Conservation (phyloP, 2,113 vertebrate species). For the Himantopus leucocephalus region DNA sequence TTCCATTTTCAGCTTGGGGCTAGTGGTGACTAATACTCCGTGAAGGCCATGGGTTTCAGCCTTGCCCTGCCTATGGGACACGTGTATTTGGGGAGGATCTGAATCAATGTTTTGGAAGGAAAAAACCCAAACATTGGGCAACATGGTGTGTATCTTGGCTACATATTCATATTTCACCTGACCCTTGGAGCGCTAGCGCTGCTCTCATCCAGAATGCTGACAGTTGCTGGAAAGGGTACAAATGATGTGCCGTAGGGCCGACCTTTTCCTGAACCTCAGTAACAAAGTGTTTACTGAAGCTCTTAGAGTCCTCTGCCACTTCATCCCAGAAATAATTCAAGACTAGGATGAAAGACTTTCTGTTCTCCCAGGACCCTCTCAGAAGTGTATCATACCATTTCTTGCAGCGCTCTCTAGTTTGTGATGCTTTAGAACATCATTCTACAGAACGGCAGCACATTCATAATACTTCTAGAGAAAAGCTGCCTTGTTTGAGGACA, state of each 20-base stretch:
- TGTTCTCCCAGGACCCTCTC: not conserved
- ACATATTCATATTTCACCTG: not conserved
- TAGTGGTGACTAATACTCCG: not conserved
- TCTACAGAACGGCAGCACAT: not conserved
- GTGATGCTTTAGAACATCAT: not conserved
- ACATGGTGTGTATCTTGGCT: not conserved
- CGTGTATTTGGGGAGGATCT: not conserved
- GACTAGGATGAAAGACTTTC: not conserved
- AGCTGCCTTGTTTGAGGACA: not conserved
- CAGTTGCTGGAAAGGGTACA: not conserved
- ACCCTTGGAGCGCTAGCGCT: not conserved
- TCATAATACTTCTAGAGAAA: not conserved
- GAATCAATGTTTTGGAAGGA: not conserved
- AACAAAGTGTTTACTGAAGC: not conserved
- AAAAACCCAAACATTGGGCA: not conserved
- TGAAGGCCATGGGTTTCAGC: not conserved
- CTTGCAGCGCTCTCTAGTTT: not conserved
- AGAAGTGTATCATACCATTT: not conserved
- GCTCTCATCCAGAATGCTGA: not conserved
- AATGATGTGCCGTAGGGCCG: not conserved
- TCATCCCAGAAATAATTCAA: not conserved
- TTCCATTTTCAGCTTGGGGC: not conserved
- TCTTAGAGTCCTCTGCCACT: not conserved
- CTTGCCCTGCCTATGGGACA: not conserved
- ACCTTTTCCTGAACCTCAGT: not conserved